phyloP scores from a whole-genome alignment of 2,888 invertebrate genomes.

The Trypoxylon attenuatum region DNA sequence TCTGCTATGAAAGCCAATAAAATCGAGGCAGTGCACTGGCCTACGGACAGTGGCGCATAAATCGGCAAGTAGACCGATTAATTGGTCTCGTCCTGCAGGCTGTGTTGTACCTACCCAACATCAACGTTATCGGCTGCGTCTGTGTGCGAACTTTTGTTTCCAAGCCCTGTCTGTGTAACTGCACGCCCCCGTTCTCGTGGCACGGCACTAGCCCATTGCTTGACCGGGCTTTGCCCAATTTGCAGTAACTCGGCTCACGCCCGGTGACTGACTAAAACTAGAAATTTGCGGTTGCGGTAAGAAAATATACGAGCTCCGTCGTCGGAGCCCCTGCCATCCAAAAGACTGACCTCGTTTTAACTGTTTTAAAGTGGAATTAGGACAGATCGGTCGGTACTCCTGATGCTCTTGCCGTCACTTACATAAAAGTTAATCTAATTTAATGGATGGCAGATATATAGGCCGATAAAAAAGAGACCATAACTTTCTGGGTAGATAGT shows the following conservation, averaged over 20 bases:
- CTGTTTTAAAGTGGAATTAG: slow-evolving; percentile 24
- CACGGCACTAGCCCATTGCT: slow-evolving; percentile 9
- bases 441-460: neutral
- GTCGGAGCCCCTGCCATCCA: slow-evolving; percentile 11
- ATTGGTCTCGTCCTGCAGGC: slow-evolving; percentile 47
- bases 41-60: slow-evolving; percentile 51
- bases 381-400: slow-evolving; percentile 10
- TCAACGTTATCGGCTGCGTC: neutral
- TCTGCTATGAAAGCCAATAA: slow-evolving; percentile 61
- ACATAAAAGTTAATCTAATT: neutral
- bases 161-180: no score
- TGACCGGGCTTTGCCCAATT: slow-evolving; percentile 59
- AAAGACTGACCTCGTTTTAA: neutral
- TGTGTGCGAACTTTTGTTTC: slow-evolving; percentile 40
- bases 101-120: neutral
- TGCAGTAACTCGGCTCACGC: slow-evolving; percentile 62
- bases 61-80: slow-evolving; percentile 62
- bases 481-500: no score
- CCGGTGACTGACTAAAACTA: slow-evolving; percentile 51
- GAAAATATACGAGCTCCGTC: slow-evolving; percentile 44
- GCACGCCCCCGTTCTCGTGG: slow-evolving; percentile 1
- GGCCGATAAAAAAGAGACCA: no score
- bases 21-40: slow-evolving; percentile 49
- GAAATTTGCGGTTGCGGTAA: slow-evolving; percentile 50
- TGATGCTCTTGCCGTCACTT: neutral